Conservation (phyloP, 2,113 vertebrate genomes). For the Poeciliopsis prolifica region DNA sequence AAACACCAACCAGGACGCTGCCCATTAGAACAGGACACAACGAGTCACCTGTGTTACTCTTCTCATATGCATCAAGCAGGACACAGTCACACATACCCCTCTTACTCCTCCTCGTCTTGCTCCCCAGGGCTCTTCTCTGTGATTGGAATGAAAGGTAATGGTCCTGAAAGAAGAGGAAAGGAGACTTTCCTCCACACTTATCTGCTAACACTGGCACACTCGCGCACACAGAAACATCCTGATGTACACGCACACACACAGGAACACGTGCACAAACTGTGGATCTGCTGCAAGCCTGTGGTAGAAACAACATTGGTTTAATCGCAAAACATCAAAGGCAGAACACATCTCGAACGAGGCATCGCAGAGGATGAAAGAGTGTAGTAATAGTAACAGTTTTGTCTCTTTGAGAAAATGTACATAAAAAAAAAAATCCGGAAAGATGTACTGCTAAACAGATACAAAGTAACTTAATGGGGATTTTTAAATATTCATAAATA, state of each 20-base stretch:
- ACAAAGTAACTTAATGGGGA: slow-evolving; percentile 83
- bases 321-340: slow-evolving; percentile 79
- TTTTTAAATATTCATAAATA: slow-evolving; percentile 86
- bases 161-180: slow-evolving; percentile 85
- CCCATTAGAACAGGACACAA: slow-evolving; percentile 30
- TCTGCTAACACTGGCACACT: slow-evolving; percentile 77
- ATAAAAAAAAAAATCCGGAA: slow-evolving; percentile 60
- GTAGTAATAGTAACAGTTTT: slow-evolving; percentile 67
- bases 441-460: slow-evolving; percentile 80
- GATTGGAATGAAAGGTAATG: slow-evolving; percentile 85
- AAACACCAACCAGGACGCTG: slow-evolving; percentile 14
- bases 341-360: slow-evolving; percentile 65
- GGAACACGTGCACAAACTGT: slow-evolving; percentile 79
- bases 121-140: slow-evolving; percentile 74
- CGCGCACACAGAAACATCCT: slow-evolving; percentile 26
- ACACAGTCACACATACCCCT: slow-evolving; percentile 54
- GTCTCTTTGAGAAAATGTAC: slow-evolving; percentile 69
- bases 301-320: slow-evolving; percentile 79
- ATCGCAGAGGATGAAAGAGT: slow-evolving; percentile 67
- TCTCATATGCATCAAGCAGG: slow-evolving; percentile 55
- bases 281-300: slow-evolving; percentile 67
- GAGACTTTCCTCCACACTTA: slow-evolving; percentile 76
- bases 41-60: slow-evolving; percentile 28
- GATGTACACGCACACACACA: slow-evolving; percentile 15
- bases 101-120: slow-evolving; percentile 51